Evolutionary conservation across 2,113 vertebrate species (phyloP).

Genomic region (Piprites chloris): DNA sequence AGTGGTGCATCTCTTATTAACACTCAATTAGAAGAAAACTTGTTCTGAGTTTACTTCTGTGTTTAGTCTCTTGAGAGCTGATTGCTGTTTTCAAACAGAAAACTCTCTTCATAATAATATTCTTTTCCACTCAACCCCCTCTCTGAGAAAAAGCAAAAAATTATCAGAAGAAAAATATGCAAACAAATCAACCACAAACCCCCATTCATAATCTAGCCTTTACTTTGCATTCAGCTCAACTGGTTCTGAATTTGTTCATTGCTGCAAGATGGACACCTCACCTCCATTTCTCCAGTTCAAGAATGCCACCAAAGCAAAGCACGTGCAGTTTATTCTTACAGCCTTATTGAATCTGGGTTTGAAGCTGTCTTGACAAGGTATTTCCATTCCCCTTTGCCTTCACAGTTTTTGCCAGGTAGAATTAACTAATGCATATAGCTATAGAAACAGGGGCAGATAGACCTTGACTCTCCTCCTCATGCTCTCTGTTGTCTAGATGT

Average conservation of each 20-base stretch:
- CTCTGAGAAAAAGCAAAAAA: not conserved
- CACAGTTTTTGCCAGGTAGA: not conserved
- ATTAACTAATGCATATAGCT: not conserved
- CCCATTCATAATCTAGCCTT: not conserved
- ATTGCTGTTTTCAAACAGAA: not conserved
- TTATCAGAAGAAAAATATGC: not conserved
- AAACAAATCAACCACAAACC: not conserved
- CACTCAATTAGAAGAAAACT: not conserved
- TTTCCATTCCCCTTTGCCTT: not conserved
- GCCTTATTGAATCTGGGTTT: not conserved
- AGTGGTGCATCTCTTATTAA: not conserved
- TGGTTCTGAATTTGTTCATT: not conserved
- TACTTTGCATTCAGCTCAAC: not conserved
- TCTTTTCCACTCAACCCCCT: not conserved
- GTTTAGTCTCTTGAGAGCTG: not conserved
- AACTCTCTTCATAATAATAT: not conserved
- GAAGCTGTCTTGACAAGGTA: not conserved
- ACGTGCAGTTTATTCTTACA: not conserved
- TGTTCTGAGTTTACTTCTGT: not conserved
- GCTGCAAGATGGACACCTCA: not conserved
- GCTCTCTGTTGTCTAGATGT: not conserved
- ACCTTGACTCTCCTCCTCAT: not conserved
- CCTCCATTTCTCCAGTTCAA: not conserved
- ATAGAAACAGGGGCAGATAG: not conserved
- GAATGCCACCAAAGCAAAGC: not conserved